These are phyloP conservation scores for Calidris pugnax DNA, from an alignment of 2,113 vertebrate species.

Conservation along the genomic window DNA sequence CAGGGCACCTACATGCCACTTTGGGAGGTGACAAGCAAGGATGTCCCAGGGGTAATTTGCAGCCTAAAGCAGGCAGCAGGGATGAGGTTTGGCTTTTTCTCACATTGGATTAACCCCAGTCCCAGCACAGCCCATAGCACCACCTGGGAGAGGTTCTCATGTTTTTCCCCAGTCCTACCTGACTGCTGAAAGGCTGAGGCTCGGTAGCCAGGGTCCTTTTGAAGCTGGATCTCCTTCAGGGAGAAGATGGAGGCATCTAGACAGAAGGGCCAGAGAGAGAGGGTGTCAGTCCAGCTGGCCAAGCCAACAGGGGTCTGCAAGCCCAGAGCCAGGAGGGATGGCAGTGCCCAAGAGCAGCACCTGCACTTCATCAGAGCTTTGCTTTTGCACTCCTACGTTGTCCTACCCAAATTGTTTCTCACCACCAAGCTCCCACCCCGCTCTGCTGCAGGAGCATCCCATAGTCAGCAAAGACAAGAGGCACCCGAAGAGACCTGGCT, in stretches of 20 bases:
- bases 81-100: not conserved
- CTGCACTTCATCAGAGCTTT: not conserved
- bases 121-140: accelerated
- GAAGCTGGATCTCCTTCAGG: slow-evolving; percentile 90
- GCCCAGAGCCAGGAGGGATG: accelerated
- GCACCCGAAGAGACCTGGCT: not conserved
- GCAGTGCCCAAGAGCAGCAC: not conserved
- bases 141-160: accelerated
- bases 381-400: accelerated
- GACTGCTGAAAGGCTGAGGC: slow-evolving; percentile 89
- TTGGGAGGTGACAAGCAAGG: not conserved
- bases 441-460: not conserved
- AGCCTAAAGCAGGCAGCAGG: not conserved
- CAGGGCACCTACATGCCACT: not conserved
- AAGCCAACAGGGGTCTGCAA: not conserved
- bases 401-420: not conserved
- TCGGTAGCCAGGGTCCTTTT: slow-evolving; percentile 91
- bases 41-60: not conserved
- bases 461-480: not conserved
- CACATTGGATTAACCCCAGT: not conserved
- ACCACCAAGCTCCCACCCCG: not conserved
- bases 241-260: slow-evolving; percentile 92
- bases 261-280: not conserved
- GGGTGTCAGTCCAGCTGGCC: not conserved
- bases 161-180: slow-evolving; percentile 69